Evolutionary conservation across 2,797 vertebrate genomes (phyloP).

Genomic region (Morelia viridis): DNA sequence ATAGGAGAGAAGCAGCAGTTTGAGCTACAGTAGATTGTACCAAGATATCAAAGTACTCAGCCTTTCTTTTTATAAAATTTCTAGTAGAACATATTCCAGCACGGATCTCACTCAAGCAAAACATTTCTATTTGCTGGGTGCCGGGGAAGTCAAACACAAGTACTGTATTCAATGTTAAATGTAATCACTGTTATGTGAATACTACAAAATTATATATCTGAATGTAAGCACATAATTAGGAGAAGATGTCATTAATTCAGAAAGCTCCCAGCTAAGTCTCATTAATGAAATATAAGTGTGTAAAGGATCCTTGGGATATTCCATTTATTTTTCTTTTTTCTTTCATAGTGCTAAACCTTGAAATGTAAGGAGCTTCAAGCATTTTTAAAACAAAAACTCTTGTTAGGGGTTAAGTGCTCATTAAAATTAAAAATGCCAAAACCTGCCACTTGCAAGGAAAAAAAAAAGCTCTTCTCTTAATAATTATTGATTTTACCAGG

Average conservation of each 20-base stretch:
- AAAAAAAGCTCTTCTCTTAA: constrained; percentile 1
- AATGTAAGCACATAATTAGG: background rate
- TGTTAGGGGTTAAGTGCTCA: constrained; percentile 16
- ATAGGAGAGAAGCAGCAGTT: background rate
- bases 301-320: background rate
- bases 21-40: background rate
- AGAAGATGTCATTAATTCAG: background rate
- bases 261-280: background rate
- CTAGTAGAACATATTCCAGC: background rate
- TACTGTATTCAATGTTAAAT: background rate
- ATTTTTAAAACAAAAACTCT: constrained; percentile 22
- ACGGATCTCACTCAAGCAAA: background rate
- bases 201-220: background rate
- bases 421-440: constrained; percentile 30
- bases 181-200: background rate
- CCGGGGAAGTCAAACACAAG: background rate
- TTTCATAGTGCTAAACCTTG: constrained; percentile 31
- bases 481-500: constrained; percentile 21
- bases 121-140: background rate
- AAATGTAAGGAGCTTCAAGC: constrained; percentile 17
- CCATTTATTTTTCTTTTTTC: background rate
- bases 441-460: constrained; percentile 17
- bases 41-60: background rate
- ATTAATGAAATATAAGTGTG: background rate
- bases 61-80: background rate